phyloP scores from a whole-genome alignment of 1,140 invertebrate genomes.

The Oedothorax gibbosus region DNA sequence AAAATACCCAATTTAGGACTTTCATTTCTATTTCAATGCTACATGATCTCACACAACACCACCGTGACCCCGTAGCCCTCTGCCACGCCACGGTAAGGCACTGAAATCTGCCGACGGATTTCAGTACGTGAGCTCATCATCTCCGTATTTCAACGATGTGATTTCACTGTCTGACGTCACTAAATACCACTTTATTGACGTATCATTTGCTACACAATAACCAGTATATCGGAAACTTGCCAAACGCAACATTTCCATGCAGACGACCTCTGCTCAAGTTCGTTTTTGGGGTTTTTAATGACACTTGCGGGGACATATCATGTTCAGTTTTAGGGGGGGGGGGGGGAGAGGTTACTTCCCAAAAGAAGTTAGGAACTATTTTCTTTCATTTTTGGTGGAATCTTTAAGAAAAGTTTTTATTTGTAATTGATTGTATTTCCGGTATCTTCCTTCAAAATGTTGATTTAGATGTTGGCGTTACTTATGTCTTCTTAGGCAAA shows the following conservation, averaged over 20 bases:
- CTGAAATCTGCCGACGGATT: not conserved
- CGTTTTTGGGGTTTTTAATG: not conserved
- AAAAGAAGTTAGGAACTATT: too few relatives aligned
- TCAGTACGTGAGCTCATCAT: slow-evolving; percentile 15
- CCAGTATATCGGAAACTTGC: slow-evolving; percentile 9
- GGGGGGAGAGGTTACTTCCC: not conserved
- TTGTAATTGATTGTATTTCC: too few relatives aligned
- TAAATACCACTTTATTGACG: slow-evolving; percentile 21
- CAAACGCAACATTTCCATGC: not conserved
- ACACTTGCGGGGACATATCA: not conserved
- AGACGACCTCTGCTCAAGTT: slow-evolving; percentile 4
- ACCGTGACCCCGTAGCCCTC: not conserved
- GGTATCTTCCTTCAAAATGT: too few relatives aligned
- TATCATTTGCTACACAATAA: slow-evolving; percentile 19
- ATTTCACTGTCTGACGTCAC: slow-evolving; percentile 24
- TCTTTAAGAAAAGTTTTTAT: too few relatives aligned
- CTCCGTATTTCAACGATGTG: slow-evolving; percentile 1
- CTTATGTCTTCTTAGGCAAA: too few relatives aligned
- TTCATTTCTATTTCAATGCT: not conserved
- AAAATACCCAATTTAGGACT: too few relatives aligned
- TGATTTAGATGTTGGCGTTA: too few relatives aligned
- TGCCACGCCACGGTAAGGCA: slow-evolving; percentile 6
- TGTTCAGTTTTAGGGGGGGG: slow-evolving; percentile 1
- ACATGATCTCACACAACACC: not conserved
- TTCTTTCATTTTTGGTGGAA: too few relatives aligned